Conservation (phyloP, 2,113 vertebrate species). For the Axis porcinus region DNA sequence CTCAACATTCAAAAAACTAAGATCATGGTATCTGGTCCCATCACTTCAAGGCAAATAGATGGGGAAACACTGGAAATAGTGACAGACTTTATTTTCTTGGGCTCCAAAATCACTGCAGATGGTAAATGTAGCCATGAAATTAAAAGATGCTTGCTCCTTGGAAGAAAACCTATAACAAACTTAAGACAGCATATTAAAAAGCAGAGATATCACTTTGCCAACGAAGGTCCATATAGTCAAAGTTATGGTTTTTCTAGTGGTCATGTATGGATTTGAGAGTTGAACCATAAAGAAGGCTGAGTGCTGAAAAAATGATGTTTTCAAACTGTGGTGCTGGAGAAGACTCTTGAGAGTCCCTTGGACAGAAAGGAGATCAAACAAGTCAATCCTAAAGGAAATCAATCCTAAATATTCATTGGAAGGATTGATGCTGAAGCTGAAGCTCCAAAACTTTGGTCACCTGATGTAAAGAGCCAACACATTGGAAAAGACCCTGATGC, state of each 20-base stretch:
- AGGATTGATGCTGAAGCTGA: not conserved
- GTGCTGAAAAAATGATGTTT: not conserved
- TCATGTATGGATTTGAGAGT: not conserved
- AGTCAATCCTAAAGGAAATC: not conserved
- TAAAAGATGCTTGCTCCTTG: not conserved
- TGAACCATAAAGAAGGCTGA: not conserved
- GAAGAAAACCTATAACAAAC: not conserved
- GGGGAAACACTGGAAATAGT: not conserved
- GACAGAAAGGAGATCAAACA: not conserved
- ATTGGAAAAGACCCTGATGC: not conserved
- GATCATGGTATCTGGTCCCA: not conserved
- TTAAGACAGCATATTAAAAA: not conserved
- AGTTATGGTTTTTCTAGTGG: not conserved
- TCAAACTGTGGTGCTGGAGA: not conserved
- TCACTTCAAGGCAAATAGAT: not conserved
- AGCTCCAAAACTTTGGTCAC: not conserved
- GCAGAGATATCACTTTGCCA: not conserved
- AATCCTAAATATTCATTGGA: not conserved
- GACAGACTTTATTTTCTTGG: not conserved
- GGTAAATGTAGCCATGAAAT: not conserved
- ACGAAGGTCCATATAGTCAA: not conserved
- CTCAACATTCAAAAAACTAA: not conserved
- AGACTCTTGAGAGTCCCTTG: not conserved
- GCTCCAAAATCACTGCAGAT: not conserved
- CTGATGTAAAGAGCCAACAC: not conserved